These are phyloP conservation scores for Paramormyrops hopkinsi DNA, from an alignment of 2,797 vertebrate species.

Conservation along the genomic window DNA sequence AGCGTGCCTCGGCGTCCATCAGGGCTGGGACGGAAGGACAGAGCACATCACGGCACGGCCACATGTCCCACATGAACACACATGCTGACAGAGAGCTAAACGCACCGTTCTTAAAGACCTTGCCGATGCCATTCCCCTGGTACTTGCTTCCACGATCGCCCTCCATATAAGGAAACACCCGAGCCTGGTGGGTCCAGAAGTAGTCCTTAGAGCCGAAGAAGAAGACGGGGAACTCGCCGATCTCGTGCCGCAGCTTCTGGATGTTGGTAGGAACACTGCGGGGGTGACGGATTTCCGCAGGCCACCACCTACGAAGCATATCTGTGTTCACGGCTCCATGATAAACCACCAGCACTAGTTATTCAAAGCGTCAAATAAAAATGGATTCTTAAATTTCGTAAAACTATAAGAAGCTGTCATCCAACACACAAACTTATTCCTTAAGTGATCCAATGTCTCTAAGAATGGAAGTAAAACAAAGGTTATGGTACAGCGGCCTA, in stretches of 20 bases:
- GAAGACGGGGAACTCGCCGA: constrained; percentile 96
- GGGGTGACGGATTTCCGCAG: constrained; percentile 93
- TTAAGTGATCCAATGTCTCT: neutral
- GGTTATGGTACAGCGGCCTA: neutral
- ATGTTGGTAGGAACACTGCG: constrained; percentile 94
- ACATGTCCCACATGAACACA: neutral
- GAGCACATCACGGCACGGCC: neutral
- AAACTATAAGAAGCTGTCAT: neutral
- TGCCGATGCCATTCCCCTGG: constrained; percentile 84
- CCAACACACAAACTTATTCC: neutral
- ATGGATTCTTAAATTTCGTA: neutral
- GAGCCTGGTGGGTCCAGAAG: constrained; percentile 96
- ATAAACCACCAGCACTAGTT: neutral
- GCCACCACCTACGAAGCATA: constrained; percentile 86
- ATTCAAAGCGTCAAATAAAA: neutral
- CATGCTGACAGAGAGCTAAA: neutral
- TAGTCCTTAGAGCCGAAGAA: constrained; percentile 99
- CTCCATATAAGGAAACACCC: constrained; percentile 97
- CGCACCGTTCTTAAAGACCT: constrained; percentile 91
- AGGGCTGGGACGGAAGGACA: constrained; percentile 62
- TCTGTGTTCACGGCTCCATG: neutral
- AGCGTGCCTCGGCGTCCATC: constrained; percentile 83
- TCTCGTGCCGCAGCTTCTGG: constrained; percentile 94
- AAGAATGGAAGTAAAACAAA: neutral
- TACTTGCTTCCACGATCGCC: constrained; percentile 88